Conservation (phyloP, 1,140 invertebrate genomes). For the Gonatopus flavifemur region DNA sequence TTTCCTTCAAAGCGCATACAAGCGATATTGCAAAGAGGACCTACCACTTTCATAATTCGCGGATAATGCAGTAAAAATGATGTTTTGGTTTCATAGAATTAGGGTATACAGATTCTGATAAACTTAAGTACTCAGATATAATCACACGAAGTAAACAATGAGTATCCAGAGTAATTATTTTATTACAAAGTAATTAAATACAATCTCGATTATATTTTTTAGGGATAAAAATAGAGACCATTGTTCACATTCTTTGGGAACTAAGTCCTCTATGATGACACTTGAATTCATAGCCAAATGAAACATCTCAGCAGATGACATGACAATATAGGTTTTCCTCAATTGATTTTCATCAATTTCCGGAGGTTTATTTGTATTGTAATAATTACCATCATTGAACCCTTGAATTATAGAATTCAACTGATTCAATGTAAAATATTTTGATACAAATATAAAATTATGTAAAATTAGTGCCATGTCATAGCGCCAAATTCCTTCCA, state of each 20-base stretch:
- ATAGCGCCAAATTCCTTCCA: background rate
- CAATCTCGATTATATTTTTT: background rate
- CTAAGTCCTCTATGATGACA: background rate
- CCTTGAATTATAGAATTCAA: background rate
- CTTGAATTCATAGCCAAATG: background rate
- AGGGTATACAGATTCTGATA: background rate
- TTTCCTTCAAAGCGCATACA: background rate
- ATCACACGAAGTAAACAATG: background rate
- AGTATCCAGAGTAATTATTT: background rate
- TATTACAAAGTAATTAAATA: too few relatives aligned
- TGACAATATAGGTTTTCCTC: background rate
- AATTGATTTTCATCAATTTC: background rate
- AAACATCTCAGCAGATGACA: background rate
- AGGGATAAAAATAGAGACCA: background rate
- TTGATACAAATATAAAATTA: background rate
- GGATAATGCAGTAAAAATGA: background rate
- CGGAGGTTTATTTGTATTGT: background rate
- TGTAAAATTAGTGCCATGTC: background rate
- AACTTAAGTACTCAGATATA: background rate
- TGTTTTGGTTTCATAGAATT: background rate
- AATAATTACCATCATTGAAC: background rate
- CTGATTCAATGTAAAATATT: background rate
- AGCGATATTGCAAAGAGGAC: background rate
- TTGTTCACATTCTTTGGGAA: background rate
- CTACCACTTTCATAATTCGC: background rate